Conservation (phyloP, 2,113 vertebrate species). For the Seriola aureovittata region DNA sequence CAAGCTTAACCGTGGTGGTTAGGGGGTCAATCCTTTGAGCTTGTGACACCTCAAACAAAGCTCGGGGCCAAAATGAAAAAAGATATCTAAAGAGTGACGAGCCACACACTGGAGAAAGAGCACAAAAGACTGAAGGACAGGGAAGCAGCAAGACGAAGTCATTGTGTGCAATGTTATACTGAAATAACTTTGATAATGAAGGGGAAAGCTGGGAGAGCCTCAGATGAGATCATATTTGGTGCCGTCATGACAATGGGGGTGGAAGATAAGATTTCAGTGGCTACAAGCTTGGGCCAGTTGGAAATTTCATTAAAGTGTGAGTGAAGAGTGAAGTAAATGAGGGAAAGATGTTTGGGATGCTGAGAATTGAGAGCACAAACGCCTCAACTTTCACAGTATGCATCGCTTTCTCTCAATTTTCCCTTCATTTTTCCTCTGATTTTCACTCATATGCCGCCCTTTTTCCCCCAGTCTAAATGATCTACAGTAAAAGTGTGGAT, state of each 20-base stretch:
- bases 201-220: background rate
- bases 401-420: too few species aligned
- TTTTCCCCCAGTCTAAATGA: background rate
- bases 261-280: background rate
- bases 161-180: background rate
- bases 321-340: background rate
- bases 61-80: conserved; percentile 1
- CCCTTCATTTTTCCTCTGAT: background rate
- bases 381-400: background rate
- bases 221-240: too few species aligned
- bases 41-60: conserved; percentile 12
- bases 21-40: conserved; percentile 15
- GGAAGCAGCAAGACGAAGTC: background rate
- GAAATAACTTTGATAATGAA: background rate
- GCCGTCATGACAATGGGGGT: background rate
- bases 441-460: background rate
- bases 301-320: background rate
- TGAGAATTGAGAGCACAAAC: background rate
- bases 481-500: background rate
- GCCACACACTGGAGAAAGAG: background rate
- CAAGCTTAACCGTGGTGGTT: conserved; percentile 1
- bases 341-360: background rate
- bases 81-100: background rate
- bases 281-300: background rate
- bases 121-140: background rate